Evolutionary conservation across 1,140 invertebrate genomes (phyloP).

Genomic region (Drosophila lowei): DNA sequence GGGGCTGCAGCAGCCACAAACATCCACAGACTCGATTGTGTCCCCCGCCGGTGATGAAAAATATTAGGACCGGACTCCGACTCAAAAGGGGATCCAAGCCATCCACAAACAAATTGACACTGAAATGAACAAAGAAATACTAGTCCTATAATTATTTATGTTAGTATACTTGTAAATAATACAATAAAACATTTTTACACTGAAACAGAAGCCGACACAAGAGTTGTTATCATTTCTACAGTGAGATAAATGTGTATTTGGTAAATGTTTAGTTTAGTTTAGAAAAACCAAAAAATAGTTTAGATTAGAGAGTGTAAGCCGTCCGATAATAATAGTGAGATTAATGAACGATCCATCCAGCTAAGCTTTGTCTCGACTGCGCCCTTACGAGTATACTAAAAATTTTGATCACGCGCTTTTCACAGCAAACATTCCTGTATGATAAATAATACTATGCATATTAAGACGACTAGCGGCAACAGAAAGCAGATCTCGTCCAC

Average conservation of each 20-base stretch:
- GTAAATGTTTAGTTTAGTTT: slow-evolving; percentile 14
- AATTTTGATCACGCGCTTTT: slow-evolving; percentile 62
- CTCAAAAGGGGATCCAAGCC: too few species aligned
- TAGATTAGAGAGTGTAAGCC: slow-evolving; percentile 5
- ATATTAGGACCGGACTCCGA: too few species aligned
- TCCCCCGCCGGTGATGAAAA: background rate
- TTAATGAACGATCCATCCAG: slow-evolving; percentile 34
- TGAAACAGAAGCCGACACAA: background rate
- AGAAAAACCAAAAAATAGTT: slow-evolving; percentile 12
- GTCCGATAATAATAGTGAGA: slow-evolving; percentile 35
- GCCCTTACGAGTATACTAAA: slow-evolving; percentile 24
- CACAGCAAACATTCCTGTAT: slow-evolving; percentile 75
- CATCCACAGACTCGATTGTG: too few species aligned
- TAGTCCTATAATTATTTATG: background rate
- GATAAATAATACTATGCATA: slow-evolving; percentile 77
- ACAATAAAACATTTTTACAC: background rate
- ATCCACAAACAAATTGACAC: too few species aligned
- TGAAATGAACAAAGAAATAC: slow-evolving; percentile 21
- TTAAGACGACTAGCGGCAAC: slow-evolving; percentile 67
- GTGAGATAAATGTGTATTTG: slow-evolving; percentile 12
- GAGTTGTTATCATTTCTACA: slow-evolving; percentile 5
- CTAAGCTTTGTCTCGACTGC: slow-evolving; percentile 37
- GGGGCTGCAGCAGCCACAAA: too few species aligned
- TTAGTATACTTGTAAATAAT: background rate
- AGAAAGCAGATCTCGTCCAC: slow-evolving; percentile 67